Percentiles rank a stretch among this genome's conserved stretches.
Conservation (phyloP, 2,888 invertebrate species). For the Drosophila testacea region DNA sequence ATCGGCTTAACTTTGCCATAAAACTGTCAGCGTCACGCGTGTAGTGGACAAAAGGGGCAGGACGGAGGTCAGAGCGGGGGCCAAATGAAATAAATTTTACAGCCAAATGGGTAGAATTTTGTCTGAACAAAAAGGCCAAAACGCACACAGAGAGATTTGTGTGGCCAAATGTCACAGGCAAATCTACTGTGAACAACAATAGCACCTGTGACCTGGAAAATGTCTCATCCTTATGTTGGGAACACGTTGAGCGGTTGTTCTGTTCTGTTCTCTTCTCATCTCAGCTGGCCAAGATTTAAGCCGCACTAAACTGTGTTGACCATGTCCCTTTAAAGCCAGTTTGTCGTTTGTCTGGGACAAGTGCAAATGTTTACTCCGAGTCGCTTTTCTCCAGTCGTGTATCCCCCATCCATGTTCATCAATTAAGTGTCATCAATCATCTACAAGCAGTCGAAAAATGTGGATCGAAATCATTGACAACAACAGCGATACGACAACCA, state of each 20-base stretch:
- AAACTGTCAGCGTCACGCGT: constrained; percentile 79
- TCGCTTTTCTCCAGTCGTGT: constrained; percentile 24
- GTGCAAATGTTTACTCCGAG: constrained; percentile 58
- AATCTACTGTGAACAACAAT: constrained; percentile 78
- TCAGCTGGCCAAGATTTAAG: constrained; percentile 36
- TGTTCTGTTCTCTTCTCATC: constrained; percentile 1
- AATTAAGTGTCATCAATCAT: constrained; percentile 84
- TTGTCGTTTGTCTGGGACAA: constrained; percentile 31
- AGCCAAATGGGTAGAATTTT: constrained; percentile 74
- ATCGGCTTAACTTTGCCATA: constrained; percentile 81
- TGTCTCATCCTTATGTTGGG: constrained; percentile 30
- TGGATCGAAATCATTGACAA: constrained; percentile 60
- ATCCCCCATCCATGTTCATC: constrained; percentile 58
- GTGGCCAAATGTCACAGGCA: constrained; percentile 62
- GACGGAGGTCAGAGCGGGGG: constrained; percentile 21
- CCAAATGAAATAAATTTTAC: constrained; percentile 80
- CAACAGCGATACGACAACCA: constrained; percentile 35
- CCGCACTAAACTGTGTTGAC: constrained; percentile 20
- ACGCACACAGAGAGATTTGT: constrained; percentile 61
- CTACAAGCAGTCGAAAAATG: constrained; percentile 52
- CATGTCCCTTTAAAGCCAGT: constrained; percentile 63
- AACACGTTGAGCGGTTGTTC: constrained; percentile 1
- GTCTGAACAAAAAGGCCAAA: constrained; percentile 58
- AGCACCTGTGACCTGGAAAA: constrained; percentile 80
- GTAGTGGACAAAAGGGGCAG: constrained; percentile 52